Percentiles rank a stretch among this genome's conserved stretches.
phyloP scores from a whole-genome alignment of 1,140 invertebrate species.

The Drosophila insularis region DNA sequence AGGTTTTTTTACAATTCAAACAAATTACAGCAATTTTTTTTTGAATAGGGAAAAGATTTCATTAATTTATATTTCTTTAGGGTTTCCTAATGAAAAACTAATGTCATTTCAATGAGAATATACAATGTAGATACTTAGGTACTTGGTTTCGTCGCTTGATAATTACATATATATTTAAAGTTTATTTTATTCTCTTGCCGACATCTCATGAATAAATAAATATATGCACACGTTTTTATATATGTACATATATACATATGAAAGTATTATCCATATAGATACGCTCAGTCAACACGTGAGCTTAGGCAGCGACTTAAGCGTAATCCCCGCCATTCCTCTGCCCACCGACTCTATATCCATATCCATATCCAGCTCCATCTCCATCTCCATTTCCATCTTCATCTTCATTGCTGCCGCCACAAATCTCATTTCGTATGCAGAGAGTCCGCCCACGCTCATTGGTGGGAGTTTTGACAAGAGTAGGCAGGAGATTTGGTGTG shows the following conservation, averaged over 20 bases:
- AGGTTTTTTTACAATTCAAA: too few species aligned
- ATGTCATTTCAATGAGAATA: too few species aligned
- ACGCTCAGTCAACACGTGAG: conserved; percentile 33
- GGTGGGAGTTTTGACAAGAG: neutral
- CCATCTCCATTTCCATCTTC: neutral
- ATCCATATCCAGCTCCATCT: conserved; percentile 5
- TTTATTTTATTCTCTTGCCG: neutral
- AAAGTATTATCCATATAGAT: conserved; percentile 22
- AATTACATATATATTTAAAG: too few species aligned
- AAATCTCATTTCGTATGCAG: conserved; percentile 76
- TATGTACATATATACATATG: conserved; percentile 31
- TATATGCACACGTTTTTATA: conserved; percentile 5
- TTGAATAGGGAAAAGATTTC: too few species aligned
- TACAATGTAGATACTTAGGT: too few species aligned
- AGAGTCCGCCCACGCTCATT: conserved; percentile 46
- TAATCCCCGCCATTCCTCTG: conserved; percentile 23
- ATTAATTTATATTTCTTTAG: too few species aligned
- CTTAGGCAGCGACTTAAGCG: conserved; percentile 33
- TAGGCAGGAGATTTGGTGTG: neutral
- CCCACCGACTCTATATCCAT: neutral
- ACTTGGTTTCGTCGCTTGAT: too few species aligned
- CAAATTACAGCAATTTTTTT: too few species aligned
- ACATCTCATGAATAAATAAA: conserved; percentile 18
- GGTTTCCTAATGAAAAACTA: too few species aligned
- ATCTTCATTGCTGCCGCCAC: conserved; percentile 24